Conservation (phyloP, 2,113 vertebrate species). For the Nothoprocta perdicaria region DNA sequence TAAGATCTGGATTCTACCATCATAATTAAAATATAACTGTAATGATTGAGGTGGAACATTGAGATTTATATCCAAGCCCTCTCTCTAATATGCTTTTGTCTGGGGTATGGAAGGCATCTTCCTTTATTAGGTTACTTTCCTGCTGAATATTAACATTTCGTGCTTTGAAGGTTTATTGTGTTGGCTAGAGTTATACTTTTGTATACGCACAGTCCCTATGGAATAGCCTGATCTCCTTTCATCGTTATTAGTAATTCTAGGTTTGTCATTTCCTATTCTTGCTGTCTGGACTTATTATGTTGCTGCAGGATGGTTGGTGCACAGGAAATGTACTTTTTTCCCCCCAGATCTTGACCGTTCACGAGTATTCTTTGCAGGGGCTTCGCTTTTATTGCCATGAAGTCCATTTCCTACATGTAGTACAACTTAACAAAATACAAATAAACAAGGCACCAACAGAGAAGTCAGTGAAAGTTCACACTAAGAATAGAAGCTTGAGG, state of each 20-base stretch:
- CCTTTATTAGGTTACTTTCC: constrained; percentile 69
- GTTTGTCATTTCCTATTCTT: constrained; percentile 48
- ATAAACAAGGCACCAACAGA: constrained; percentile 67
- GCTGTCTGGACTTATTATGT: constrained; percentile 13
- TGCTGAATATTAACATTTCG: constrained; percentile 33
- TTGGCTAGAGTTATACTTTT: constrained; percentile 59
- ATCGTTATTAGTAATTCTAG: constrained; percentile 12
- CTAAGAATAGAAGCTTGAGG: constrained; percentile 80
- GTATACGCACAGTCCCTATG: constrained; percentile 2
- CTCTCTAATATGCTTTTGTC: constrained; percentile 52
- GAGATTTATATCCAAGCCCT: constrained; percentile 43
- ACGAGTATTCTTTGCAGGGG: constrained; percentile 48
- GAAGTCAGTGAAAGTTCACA: constrained; percentile 78
- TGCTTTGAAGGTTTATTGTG: constrained; percentile 67
- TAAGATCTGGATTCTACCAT: constrained; percentile 20
- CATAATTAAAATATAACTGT: constrained; percentile 40
- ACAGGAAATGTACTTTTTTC: constrained; percentile 68
- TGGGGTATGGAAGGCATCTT: constrained; percentile 57
- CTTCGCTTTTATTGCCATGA: constrained; percentile 51
- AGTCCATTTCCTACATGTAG: constrained; percentile 73
- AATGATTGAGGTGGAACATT: constrained; percentile 32
- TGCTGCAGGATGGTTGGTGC: constrained; percentile 38
- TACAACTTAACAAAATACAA: constrained; percentile 67
- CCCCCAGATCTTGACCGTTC: constrained; percentile 29
- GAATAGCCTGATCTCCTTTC: constrained; percentile 33